Percentiles rank a stretch among this genome's conserved stretches.
Conservation (phyloP, 2,113 vertebrate genomes). For the Herpailurus yagouaroundi region DNA sequence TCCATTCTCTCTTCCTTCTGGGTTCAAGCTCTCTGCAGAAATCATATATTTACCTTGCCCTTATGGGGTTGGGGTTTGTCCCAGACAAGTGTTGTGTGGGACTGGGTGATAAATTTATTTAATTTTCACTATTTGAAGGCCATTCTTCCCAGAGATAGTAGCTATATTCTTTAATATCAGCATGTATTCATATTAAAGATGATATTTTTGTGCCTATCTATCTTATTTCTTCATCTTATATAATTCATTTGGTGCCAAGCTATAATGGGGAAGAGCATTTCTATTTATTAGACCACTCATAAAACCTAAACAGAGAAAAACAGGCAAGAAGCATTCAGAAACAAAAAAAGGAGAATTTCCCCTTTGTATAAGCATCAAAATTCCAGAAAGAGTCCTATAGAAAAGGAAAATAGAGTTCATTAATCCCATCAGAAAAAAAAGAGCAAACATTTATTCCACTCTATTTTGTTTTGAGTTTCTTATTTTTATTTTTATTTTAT, state of each 20-base stretch:
- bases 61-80: not conserved
- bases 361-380: not conserved
- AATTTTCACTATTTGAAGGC: constrained; percentile 4
- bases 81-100: not conserved
- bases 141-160: not conserved
- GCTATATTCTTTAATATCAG: not conserved
- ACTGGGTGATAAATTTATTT: not conserved
- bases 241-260: not conserved
- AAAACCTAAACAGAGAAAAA: not conserved
- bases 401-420: constrained; percentile 30
- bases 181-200: not conserved
- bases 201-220: not conserved
- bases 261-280: not conserved
- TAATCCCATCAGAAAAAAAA: not conserved
- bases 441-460: not conserved
- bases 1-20: not conserved
- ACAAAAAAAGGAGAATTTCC: not conserved
- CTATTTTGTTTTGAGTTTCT: too few relatives aligned
- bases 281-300: not conserved
- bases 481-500: too few relatives aligned
- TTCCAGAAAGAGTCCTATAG: not conserved
- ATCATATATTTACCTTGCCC: not conserved
- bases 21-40: not conserved
- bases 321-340: not conserved
- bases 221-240: not conserved